phyloP scores from a whole-genome alignment of 2,113 vertebrate species.

The Cryptotis parvus region DNA sequence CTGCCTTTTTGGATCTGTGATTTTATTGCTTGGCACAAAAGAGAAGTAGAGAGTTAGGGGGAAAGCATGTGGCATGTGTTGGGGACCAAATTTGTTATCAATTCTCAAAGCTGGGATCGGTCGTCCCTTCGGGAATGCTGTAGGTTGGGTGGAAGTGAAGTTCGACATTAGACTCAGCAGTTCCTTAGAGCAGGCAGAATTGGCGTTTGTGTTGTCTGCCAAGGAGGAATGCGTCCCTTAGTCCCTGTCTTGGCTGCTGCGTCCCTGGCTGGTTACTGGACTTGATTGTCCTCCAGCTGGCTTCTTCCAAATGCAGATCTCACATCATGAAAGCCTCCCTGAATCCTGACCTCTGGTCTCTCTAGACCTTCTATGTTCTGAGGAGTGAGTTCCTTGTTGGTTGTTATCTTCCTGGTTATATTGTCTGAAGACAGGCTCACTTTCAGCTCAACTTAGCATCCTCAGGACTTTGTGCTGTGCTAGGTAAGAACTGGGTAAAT shows the following conservation, averaged over 20 bases:
- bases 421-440: background rate
- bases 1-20: background rate
- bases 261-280: background rate
- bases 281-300: background rate
- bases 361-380: background rate
- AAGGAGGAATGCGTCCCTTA: background rate
- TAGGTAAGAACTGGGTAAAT: background rate
- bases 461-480: no score
- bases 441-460: background rate
- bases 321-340: background rate
- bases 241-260: background rate
- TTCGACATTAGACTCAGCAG: background rate
- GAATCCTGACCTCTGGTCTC: background rate
- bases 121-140: background rate
- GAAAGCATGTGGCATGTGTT: background rate
- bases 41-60: background rate
- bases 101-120: background rate
- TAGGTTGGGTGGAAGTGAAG: background rate
- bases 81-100: background rate
- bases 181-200: background rate
- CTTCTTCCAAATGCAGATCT: background rate
- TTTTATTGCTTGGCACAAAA: constrained; percentile 39
- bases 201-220: background rate
- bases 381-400: background rate
- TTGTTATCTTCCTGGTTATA: background rate